Conservation (phyloP, 2,797 vertebrate species). For the Cichlasoma orientale region DNA sequence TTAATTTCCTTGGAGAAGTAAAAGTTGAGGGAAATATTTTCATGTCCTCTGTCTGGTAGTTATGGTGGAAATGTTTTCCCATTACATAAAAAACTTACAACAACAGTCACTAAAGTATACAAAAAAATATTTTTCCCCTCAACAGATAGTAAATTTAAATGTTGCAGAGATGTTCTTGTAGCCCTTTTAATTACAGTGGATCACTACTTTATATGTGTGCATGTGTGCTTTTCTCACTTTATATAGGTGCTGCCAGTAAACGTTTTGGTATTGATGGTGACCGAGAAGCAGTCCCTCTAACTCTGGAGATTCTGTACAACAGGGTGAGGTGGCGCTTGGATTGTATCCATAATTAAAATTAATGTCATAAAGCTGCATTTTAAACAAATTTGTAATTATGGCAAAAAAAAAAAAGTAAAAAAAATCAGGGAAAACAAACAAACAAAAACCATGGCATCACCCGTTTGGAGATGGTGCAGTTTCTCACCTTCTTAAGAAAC, state of each 20-base stretch:
- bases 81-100: neutral
- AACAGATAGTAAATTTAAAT: neutral
- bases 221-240: neutral
- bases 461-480: neutral
- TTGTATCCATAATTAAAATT: neutral
- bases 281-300: conserved; percentile 93
- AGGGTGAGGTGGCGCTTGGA: conserved; percentile 77
- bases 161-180: neutral
- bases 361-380: neutral
- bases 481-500: neutral
- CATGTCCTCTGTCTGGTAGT: neutral
- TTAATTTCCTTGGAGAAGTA: conserved; percentile 42
- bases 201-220: neutral
- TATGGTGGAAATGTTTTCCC: neutral
- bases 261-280: conserved; percentile 96
- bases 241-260: conserved; percentile 91
- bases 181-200: neutral
- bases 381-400: neutral
- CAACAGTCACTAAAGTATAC: neutral
- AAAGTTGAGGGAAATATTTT: neutral
- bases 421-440: no score
- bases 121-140: neutral
- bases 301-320: conserved; percentile 91
- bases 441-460: neutral
- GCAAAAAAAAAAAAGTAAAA: neutral